These are phyloP conservation scores for Pterois miles DNA, from an alignment of 2,797 vertebrate species.

Conservation along the genomic window DNA sequence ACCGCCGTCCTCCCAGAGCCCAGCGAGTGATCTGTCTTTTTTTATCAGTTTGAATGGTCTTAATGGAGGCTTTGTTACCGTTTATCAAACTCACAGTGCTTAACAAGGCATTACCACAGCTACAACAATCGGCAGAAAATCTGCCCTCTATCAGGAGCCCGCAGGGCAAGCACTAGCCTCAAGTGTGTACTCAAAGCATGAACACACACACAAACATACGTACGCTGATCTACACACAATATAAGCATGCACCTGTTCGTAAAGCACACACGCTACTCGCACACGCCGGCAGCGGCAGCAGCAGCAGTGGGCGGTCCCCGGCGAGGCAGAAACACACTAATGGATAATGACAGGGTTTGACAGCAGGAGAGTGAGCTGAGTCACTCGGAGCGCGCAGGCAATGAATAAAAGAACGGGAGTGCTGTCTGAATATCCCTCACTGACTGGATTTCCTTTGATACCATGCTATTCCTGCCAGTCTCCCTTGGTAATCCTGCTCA, in stretches of 20 bases:
- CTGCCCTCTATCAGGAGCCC: slow-evolving; percentile 16
- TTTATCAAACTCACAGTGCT: slow-evolving; percentile 37
- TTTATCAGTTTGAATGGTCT: slow-evolving; percentile 30
- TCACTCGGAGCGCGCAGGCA: slow-evolving; percentile 63
- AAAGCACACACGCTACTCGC: slow-evolving; percentile 17
- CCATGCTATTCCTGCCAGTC: slow-evolving; percentile 68
- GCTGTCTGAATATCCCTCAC: slow-evolving; percentile 68
- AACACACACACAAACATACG: not conserved
- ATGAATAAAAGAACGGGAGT: slow-evolving; percentile 77
- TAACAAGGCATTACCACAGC: slow-evolving; percentile 31
- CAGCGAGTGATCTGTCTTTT: slow-evolving; percentile 14
- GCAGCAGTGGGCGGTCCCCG: slow-evolving; percentile 61
- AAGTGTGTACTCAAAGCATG: slow-evolving; percentile 19
- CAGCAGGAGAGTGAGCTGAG: slow-evolving; percentile 78
- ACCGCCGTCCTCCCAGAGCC: not conserved
- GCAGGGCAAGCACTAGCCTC: slow-evolving; percentile 21
- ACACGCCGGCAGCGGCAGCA: slow-evolving; percentile 16
- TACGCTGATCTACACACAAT: not conserved
- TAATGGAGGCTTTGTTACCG: slow-evolving; percentile 42
- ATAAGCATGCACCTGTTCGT: slow-evolving; percentile 17
- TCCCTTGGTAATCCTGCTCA: slow-evolving; percentile 73
- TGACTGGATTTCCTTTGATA: slow-evolving; percentile 77
- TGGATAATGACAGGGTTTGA: slow-evolving; percentile 78
- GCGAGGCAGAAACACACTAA: slow-evolving; percentile 70
- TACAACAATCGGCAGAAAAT: slow-evolving; percentile 30